A percentile compares a stretch with the other conserved stretches of the same genome.
These are phyloP conservation scores for Hippopotamyrus pictus DNA, from an alignment of 2,797 vertebrate species.

Conservation along the genomic window DNA sequence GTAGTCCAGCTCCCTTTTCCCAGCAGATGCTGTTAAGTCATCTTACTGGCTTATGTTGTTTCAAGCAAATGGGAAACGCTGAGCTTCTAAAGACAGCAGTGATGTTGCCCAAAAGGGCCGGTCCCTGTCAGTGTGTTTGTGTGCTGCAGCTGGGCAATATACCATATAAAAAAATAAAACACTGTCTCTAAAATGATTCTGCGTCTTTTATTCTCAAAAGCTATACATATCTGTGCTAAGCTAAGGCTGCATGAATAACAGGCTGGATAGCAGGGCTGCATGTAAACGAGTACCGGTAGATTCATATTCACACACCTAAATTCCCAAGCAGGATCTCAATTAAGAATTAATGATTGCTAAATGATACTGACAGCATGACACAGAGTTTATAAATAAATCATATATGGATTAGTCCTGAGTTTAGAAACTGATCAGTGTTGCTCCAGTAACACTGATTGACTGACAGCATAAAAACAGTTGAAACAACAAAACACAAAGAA, in stretches of 20 bases:
- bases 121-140: neutral
- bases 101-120: neutral
- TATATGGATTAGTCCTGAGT: neutral
- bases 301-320: neutral
- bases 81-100: neutral
- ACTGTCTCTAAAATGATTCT: neutral
- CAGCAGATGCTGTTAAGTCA: neutral
- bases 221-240: neutral
- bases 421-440: neutral
- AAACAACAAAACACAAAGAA: neutral
- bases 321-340: neutral
- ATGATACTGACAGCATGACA: neutral
- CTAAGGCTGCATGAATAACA: too few relatives aligned
- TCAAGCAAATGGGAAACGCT: neutral
- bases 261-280: neutral
- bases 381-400: neutral
- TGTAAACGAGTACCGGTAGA: neutral
- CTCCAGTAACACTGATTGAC: neutral
- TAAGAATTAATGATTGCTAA: neutral
- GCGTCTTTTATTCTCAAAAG: neutral
- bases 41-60: neutral
- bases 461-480: neutral
- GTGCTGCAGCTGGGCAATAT: neutral
- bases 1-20: neutral
- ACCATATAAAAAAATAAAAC: neutral